phyloP scores from a whole-genome alignment of 2,797 vertebrate genomes.

The Leucoraja ocellata region DNA sequence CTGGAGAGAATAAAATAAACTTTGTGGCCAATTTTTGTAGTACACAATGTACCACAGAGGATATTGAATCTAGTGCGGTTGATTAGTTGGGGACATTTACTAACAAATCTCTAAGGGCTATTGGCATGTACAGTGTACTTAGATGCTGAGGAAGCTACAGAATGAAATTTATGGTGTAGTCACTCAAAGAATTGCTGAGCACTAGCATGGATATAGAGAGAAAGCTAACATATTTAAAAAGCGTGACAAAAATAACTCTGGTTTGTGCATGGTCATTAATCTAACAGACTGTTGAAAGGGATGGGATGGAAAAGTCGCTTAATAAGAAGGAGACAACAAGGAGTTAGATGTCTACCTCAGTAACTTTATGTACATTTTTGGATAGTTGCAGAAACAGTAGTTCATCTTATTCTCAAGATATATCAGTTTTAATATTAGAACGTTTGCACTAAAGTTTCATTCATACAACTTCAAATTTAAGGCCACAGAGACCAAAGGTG shows the following conservation, averaged over 20 bases:
- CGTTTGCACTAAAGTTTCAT: background rate
- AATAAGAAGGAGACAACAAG: background rate
- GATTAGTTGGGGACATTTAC: background rate
- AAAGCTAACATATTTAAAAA: background rate
- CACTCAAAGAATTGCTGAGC: slow-evolving; percentile 20
- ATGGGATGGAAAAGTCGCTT: background rate
- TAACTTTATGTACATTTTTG: background rate
- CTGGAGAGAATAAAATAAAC: slow-evolving; percentile 1
- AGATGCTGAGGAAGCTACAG: background rate
- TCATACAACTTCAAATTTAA: background rate
- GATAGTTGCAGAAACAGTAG: background rate
- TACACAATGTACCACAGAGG: background rate
- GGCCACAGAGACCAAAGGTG: background rate
- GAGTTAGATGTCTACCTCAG: background rate
- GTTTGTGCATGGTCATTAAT: background rate
- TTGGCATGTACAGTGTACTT: background rate
- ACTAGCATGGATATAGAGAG: background rate
- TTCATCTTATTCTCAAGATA: background rate
- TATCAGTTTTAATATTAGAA: too few species aligned
- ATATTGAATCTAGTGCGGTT: background rate
- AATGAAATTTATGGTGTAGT: background rate
- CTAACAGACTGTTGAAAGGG: background rate
- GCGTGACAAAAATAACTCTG: background rate
- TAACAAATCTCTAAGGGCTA: background rate
- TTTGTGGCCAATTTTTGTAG: background rate